phyloP scores from a whole-genome alignment of 2,888 invertebrate genomes.

The Amorpha juglandis region DNA sequence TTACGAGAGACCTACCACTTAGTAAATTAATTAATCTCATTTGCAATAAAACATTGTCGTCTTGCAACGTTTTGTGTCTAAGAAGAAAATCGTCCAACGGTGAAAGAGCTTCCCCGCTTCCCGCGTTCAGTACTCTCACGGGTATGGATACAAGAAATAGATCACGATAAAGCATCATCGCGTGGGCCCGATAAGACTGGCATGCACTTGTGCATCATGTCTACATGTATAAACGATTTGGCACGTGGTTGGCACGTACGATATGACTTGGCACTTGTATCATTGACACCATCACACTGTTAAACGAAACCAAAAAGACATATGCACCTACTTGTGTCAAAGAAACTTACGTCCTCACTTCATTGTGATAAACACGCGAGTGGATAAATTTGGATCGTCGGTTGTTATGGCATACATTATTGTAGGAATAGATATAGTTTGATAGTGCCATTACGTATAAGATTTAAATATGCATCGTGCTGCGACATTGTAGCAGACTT shows the following conservation, averaged over 20 bases:
- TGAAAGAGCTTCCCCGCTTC: constrained; percentile 37
- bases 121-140: constrained; percentile 1
- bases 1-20: too few relatives aligned
- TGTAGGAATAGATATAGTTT: constrained; percentile 63
- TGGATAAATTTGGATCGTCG: constrained; percentile 36
- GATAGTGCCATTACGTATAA: constrained; percentile 49
- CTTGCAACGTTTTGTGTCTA: constrained; percentile 47
- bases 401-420: constrained; percentile 43
- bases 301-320: constrained; percentile 37
- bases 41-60: constrained; percentile 42
- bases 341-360: constrained; percentile 28
- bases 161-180: constrained; percentile 30
- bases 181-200: constrained; percentile 51
- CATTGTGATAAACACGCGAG: neutral
- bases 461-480: constrained; percentile 66
- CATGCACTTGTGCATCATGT: constrained; percentile 38
- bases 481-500: constrained; percentile 63
- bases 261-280: constrained; percentile 64
- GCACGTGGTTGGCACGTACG: constrained; percentile 66
- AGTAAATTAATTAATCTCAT: constrained; percentile 43
- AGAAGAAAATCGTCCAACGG: constrained; percentile 36
- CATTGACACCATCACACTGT: constrained; percentile 49
- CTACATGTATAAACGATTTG: constrained; percentile 48
- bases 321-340: constrained; percentile 32
- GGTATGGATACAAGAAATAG: constrained; percentile 23